Percentiles rank a stretch among this genome's conserved stretches.
Evolutionary conservation across 1,140 invertebrate species (phyloP).

Genomic region (Sitophilus oryzae): DNA sequence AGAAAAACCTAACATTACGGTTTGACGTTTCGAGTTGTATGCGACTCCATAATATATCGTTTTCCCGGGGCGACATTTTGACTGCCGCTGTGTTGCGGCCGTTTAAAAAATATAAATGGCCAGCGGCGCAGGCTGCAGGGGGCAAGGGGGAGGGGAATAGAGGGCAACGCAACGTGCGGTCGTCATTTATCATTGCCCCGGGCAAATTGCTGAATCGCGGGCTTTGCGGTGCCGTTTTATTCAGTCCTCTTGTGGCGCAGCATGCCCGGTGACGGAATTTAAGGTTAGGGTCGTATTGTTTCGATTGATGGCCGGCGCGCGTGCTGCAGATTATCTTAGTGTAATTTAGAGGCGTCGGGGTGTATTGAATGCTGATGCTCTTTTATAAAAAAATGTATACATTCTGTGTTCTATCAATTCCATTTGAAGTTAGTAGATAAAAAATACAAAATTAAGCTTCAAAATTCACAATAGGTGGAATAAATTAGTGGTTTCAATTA

Average conservation of each 20-base stretch:
- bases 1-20: too few species aligned
- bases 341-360: too few species aligned
- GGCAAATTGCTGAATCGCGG: not conserved
- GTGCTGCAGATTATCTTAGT: not conserved
- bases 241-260: not conserved
- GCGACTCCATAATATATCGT: not conserved
- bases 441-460: too few species aligned
- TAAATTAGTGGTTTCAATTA: too few species aligned
- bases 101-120: conserved; percentile 14
- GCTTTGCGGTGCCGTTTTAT: not conserved
- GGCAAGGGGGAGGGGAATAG: not conserved
- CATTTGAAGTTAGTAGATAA: too few species aligned
- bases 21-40: not conserved
- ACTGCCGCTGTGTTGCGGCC: conserved; percentile 2
- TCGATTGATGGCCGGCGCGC: not conserved
- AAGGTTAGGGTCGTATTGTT: not conserved
- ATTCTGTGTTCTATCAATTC: too few species aligned
- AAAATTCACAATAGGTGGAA: too few species aligned
- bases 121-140: not conserved
- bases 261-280: not conserved
- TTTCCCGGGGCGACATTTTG: not conserved
- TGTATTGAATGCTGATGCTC: too few species aligned
- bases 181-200: not conserved
- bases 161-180: not conserved
- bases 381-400: too few species aligned